Evolutionary conservation across 2,888 invertebrate genomes (phyloP).

Genomic region (Rhamnusium bicolor): DNA sequence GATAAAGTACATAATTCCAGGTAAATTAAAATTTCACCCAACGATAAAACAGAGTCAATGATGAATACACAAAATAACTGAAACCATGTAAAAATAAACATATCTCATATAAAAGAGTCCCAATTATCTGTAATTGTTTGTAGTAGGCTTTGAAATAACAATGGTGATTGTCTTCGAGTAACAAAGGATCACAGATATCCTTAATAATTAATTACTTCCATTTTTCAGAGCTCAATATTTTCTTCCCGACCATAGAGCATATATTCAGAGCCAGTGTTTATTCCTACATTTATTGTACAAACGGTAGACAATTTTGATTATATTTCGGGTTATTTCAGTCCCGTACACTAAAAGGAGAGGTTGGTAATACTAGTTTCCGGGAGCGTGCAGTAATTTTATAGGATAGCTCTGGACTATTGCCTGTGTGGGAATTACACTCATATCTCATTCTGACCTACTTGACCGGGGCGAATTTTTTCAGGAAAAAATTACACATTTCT

Average conservation of each 20-base stretch:
- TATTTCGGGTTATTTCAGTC: conserved; percentile 54
- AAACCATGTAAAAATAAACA: conserved; percentile 56
- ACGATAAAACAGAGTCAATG: conserved; percentile 18
- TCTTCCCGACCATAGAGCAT: conserved; percentile 57
- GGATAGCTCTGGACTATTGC: conserved; percentile 67
- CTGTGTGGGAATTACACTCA: conserved; percentile 65
- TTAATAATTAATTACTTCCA: conserved; percentile 62
- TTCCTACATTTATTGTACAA: conserved; percentile 65
- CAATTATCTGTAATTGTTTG: conserved; percentile 64
- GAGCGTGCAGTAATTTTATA: conserved; percentile 65
- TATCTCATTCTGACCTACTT: conserved; percentile 58
- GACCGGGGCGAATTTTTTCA: neutral
- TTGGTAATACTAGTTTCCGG: conserved; percentile 66
- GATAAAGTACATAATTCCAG: conserved; percentile 18
- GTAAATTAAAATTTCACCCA: conserved; percentile 32
- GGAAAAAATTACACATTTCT: conserved; percentile 43
- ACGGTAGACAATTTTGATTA: conserved; percentile 65
- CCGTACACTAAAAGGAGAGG: conserved; percentile 59
- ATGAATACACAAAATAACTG: conserved; percentile 23
- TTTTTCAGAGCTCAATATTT: conserved; percentile 60
- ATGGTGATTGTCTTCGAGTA: conserved; percentile 64
- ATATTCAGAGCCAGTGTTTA: conserved; percentile 62
- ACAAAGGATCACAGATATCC: conserved; percentile 56
- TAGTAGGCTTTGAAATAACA: conserved; percentile 60
- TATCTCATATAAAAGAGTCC: conserved; percentile 57